Base-by-base conservation (phyloP, 2,113 vertebrate species). In the Brachyistius frenatus region DNA sequence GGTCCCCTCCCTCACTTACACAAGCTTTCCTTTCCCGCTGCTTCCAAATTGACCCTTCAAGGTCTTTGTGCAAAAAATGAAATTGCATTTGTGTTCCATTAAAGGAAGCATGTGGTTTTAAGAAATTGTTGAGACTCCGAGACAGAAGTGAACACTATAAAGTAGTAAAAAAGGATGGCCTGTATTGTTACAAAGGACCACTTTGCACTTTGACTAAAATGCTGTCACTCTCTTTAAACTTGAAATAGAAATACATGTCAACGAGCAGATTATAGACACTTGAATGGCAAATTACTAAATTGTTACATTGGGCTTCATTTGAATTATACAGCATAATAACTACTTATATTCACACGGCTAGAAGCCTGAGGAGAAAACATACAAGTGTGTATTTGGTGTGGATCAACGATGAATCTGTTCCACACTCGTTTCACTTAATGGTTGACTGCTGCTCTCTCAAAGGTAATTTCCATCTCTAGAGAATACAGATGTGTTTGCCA, bases 21-120 rank as follows among this genome's bases (percentile, higher is more conserved):
- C 71, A 62, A 73, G 37, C 49, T 46, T 15, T 69, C 14, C 35
- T 78, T 68, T 73, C 69, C 74, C 64, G 63, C 78, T 50, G 32
- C 73, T 91, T 86, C 54, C 53, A 87, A 90, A 89, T 89, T 76
- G 83, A 91, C 86, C 82, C 73, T 77, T 92, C 77, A 89, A 83
- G 86, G 90, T 91, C 80, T 50, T 85, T 64, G 46, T 84, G 73
- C 72, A 56, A 87, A 47, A 23, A 63, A 55, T 69, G 16, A 84
- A 88, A 87, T 85, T 82, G 54, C 60, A 85, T 91, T 83, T 85
- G 64, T 87, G 41, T 13, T 52, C 79, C 47, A 89, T 85, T 81
- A 84, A 41, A 74, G 39, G 55, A 85, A 76, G 68, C 50, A 46
- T 46, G 56, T 5, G 44, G 50, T 80, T 89, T 83, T 63, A 54